These are phyloP conservation scores for Acipenser transmontanus DNA, from an alignment of 2,797 vertebrate genomes.

Conservation along the genomic window DNA sequence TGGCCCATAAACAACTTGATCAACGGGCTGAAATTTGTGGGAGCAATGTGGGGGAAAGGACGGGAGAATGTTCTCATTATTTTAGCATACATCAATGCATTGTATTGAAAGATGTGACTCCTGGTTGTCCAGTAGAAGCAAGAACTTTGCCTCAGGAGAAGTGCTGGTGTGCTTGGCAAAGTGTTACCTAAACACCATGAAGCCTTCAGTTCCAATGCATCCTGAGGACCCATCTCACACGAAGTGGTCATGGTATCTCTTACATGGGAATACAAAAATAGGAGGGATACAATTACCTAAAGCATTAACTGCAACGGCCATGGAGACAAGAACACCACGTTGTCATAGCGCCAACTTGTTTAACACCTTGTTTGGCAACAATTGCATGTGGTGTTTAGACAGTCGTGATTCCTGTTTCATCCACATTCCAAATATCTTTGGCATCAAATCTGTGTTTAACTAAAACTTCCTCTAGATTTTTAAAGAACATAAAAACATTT, in stretches of 20 bases:
- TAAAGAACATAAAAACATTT: slow-evolving; percentile 7
- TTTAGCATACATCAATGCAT: neutral
- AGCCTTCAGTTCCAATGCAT: slow-evolving; percentile 1
- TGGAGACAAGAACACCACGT: slow-evolving; percentile 4
- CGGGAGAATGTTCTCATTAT: neutral
- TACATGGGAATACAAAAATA: slow-evolving; percentile 1
- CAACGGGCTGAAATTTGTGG: too few species aligned
- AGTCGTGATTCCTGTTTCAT: slow-evolving; percentile 1
- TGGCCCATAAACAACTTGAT: too few species aligned
- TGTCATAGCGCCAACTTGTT: slow-evolving; percentile 5
- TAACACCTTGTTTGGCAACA: neutral
- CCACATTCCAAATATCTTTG: slow-evolving; percentile 10
- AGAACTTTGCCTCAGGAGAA: slow-evolving; percentile 7
- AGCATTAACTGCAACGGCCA: slow-evolving; percentile 8
- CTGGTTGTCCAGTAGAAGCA: slow-evolving; percentile 9
- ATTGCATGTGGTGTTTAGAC: slow-evolving; percentile 1
- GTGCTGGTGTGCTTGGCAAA: slow-evolving; percentile 7
- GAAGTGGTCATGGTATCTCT: neutral
- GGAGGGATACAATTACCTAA: slow-evolving; percentile 11
- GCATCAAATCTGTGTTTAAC: neutral
- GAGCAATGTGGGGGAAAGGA: slow-evolving; percentile 4
- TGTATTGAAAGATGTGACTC: slow-evolving; percentile 2
- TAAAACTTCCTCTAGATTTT: neutral
- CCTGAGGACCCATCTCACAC: slow-evolving; percentile 1
- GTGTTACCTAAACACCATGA: too few species aligned